Percentiles rank a stretch among this genome's conserved stretches.
phyloP scores from a whole-genome alignment of 2,888 invertebrate genomes.

The Drosophila mulleri region DNA sequence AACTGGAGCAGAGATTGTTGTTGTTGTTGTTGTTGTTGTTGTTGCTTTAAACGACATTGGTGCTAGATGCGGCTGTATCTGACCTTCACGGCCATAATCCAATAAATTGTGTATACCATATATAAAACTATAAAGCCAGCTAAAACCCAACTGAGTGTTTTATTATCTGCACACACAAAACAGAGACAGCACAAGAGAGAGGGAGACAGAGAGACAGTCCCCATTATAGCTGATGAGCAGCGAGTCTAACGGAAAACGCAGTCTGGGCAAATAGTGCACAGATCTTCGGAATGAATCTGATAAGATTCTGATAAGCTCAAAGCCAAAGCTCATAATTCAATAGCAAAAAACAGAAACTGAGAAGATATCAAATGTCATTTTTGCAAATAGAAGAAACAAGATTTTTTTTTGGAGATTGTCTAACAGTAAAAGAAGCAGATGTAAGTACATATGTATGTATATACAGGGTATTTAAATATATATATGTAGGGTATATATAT shows the following conservation, averaged over 20 bases:
- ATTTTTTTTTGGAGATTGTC: slow-evolving; percentile 16
- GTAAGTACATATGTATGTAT: slow-evolving; percentile 8
- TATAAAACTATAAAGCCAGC: slow-evolving; percentile 71
- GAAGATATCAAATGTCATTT: slow-evolving; percentile 56
- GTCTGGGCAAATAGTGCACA: slow-evolving; percentile 41
- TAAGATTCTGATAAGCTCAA: slow-evolving; percentile 56
- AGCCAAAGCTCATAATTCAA: slow-evolving; percentile 36
- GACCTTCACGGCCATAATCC: slow-evolving; percentile 79
- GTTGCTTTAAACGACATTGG: slow-evolving; percentile 18
- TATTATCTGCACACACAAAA: slow-evolving; percentile 52
- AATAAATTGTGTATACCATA: slow-evolving; percentile 74
- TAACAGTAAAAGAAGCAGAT: neutral
- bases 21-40: slow-evolving; percentile 16
- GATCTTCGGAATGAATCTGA: slow-evolving; percentile 42
- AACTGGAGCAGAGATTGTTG: slow-evolving; percentile 50
- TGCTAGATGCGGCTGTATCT: slow-evolving; percentile 37
- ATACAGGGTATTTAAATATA: slow-evolving; percentile 7
- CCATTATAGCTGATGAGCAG: slow-evolving; percentile 40
- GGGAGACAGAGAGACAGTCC: slow-evolving; percentile 20
- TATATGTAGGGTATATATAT: slow-evolving; percentile 11
- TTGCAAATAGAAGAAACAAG: slow-evolving; percentile 49
- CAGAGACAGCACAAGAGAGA: neutral
- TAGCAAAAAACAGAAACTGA: slow-evolving; percentile 23
- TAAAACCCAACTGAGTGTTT: slow-evolving; percentile 71
- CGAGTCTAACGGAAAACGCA: slow-evolving; percentile 32